Evolutionary conservation across 1,140 invertebrate species (phyloP), one percentile per base, ranked within the genome.

Genomic region (Saccostrea glomerata): DNA sequence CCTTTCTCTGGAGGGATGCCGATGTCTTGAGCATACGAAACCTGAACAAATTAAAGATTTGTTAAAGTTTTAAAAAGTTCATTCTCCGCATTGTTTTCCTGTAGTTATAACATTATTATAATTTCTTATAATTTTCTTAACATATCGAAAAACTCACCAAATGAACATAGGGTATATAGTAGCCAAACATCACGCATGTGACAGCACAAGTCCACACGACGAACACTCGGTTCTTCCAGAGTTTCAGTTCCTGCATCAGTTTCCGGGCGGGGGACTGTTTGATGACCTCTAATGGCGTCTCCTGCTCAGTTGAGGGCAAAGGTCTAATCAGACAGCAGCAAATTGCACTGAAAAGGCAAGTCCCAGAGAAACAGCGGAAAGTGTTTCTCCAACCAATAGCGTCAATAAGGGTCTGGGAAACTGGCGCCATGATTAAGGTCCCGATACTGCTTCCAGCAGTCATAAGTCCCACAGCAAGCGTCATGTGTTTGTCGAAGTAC

Each of bases 201-300:
- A 92, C 92, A 13, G 91, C 90, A 20, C 90, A 63, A 0, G 90
- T 90, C 93, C 93, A 94, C 2, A 93, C 63, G 9, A 92, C 86
- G 88, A 94, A 94, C 15, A 93, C 92, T 30, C 91, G 47, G 87
- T 92, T 92, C 86, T 92, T 94, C 92, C 93, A 94, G 5, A 94
- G 85, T 17, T 90, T 89, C 36, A 94, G 60, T 23, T 94, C 92
- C 40, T 88, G 85, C 13, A 93, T 89, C 23, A 93, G 36, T n/a
- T 84, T 85, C 2, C 91, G 82, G n/a, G 82, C 60, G 5, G 89
- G 86, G 20, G 91, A 93, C 17, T 70, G 77, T n/a, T 86, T 89
- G 40, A 91, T 86, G 17, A 84, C 84, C 25, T 92, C 86, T 25
- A 63, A 25, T 15, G 77, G 60, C 7, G 58, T 86, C 40, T 90